phyloP scores from a whole-genome alignment of 2,113 vertebrate genomes.

The Columbina picui region DNA sequence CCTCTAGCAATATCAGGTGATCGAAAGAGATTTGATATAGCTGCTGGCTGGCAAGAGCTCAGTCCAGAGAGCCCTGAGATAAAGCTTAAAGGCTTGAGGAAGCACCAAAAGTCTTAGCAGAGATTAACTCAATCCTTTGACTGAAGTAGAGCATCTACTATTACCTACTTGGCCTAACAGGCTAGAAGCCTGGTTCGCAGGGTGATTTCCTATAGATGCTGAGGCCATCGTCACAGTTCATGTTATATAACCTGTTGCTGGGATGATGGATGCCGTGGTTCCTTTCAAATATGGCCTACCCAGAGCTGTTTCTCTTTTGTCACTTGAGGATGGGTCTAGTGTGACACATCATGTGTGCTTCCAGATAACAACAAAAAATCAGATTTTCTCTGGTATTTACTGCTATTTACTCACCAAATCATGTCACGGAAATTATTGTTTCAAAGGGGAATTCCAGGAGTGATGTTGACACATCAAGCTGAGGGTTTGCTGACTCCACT shows the following conservation, averaged over 20 bases:
- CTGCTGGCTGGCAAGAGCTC: neutral
- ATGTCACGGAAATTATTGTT: neutral
- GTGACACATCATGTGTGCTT: neutral
- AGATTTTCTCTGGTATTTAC: neutral
- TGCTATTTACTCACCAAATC: neutral
- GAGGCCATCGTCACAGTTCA: neutral
- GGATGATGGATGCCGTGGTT: neutral
- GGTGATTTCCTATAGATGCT: neutral
- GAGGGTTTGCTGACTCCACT: fast-evolving
- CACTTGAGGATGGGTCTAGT: neutral
- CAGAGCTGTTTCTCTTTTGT: neutral
- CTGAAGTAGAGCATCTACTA: slow-evolving; percentile 31
- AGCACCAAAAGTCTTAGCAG: slow-evolving; percentile 49
- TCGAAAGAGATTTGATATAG: neutral
- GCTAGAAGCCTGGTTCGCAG: neutral
- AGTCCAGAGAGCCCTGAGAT: neutral
- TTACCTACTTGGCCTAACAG: neutral
- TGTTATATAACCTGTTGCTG: neutral
- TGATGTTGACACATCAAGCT: neutral
- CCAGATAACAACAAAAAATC: neutral
- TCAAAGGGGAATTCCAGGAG: neutral
- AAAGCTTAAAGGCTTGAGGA: slow-evolving; percentile 52
- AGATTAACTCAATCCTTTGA: slow-evolving; percentile 62
- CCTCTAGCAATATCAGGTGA: neutral
- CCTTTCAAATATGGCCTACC: neutral